These are phyloP conservation scores for Drosophila leonis DNA, from an alignment of 2,888 invertebrate genomes.

Conservation along the genomic window DNA sequence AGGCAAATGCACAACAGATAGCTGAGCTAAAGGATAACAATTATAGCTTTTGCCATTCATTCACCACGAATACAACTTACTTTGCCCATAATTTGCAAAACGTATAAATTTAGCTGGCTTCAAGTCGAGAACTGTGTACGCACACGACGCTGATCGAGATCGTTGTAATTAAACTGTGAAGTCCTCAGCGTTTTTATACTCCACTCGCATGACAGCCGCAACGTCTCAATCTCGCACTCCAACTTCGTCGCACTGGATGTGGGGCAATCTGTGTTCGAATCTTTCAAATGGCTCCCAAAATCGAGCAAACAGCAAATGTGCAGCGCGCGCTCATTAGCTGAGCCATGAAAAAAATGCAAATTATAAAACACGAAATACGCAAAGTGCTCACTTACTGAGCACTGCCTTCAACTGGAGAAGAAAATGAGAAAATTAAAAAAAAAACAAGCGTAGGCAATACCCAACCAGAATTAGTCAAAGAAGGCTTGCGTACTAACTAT, in stretches of 20 bases:
- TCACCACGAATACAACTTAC: slow-evolving; percentile 47
- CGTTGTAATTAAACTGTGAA: slow-evolving; percentile 67
- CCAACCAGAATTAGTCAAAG: neutral
- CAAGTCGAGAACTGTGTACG: slow-evolving; percentile 57
- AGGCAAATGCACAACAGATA: slow-evolving; percentile 61
- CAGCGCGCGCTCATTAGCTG: slow-evolving; percentile 66
- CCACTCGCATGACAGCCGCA: slow-evolving; percentile 24
- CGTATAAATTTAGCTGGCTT: slow-evolving; percentile 8
- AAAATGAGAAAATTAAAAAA: neutral
- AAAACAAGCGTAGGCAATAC: slow-evolving; percentile 5
- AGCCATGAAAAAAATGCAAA: slow-evolving; percentile 46
- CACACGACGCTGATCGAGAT: slow-evolving; percentile 64
- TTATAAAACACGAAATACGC: slow-evolving; percentile 65
- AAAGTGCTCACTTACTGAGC: slow-evolving; percentile 50
- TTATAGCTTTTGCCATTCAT: neutral
- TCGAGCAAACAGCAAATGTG: slow-evolving; percentile 34
- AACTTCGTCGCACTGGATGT: slow-evolving; percentile 20
- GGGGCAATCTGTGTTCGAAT: slow-evolving; percentile 49
- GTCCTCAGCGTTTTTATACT: slow-evolving; percentile 73
- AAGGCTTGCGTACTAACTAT: neutral
- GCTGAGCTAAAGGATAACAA: slow-evolving; percentile 42
- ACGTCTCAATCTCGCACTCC: slow-evolving; percentile 43
- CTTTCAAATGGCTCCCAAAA: slow-evolving; percentile 32
- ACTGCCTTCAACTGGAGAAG: neutral
- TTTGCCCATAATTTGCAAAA: slow-evolving; percentile 58